Evolutionary conservation across 2,113 vertebrate species (phyloP).

Genomic region (Eulemur macaco): DNA sequence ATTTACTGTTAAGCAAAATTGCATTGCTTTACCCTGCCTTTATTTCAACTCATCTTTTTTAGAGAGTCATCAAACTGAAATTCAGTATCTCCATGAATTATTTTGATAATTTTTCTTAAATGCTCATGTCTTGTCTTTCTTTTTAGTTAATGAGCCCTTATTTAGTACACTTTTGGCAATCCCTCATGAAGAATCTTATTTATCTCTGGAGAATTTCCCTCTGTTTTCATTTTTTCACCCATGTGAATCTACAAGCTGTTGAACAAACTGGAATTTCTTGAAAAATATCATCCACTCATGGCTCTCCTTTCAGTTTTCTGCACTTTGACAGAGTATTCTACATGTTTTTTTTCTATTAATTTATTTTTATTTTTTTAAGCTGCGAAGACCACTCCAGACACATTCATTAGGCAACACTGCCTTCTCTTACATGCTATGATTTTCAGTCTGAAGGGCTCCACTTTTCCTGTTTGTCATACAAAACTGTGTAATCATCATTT

Average conservation of each 20-base stretch:
- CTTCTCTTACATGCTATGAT: background rate
- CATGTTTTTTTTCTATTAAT: background rate
- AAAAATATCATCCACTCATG: background rate
- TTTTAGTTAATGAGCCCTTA: background rate
- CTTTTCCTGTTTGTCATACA: background rate
- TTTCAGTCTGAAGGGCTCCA: background rate
- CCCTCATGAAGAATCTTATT: background rate
- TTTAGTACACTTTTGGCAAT: background rate
- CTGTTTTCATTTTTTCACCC: background rate
- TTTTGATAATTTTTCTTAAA: background rate
- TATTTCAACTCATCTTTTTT: background rate
- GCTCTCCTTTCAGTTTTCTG: background rate
- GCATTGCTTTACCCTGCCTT: background rate
- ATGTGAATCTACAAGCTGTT: background rate
- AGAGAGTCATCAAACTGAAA: background rate
- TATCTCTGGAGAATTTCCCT: background rate
- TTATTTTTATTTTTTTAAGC: background rate
- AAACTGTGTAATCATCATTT: background rate
- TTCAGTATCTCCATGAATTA: background rate
- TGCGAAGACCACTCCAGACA: fast-evolving
- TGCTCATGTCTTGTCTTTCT: background rate
- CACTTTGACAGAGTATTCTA: background rate
- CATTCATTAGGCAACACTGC: background rate
- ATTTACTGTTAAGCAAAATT: background rate
- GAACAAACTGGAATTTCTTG: background rate